Base-by-base conservation (phyloP, 2,888 invertebrate genomes). In the Azorinus chamasolen region DNA sequence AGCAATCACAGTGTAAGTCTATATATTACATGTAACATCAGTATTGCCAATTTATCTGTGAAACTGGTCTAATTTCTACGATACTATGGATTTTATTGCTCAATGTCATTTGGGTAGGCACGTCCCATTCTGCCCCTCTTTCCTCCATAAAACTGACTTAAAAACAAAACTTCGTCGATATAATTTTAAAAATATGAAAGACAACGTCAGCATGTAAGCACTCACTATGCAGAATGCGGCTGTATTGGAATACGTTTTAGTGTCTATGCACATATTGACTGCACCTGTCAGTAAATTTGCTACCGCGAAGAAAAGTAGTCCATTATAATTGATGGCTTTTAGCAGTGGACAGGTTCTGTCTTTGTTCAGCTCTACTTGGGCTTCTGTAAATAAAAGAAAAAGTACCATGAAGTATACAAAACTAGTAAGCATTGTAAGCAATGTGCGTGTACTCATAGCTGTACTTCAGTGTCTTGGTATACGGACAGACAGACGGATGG, bases 251-350 rank as follows among this genome's bases (percentile, higher is more conserved):
- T 80, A 59, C 5, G 65, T 66, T 10, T 89, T 63, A 2, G 97
- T 96, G 73, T 94, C 94, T 16, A 96, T 93, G 10, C 94, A 92
- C 87, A 97, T 94, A 93, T 98, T 98, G 4, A 97, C 94, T 3
- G 95, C 89, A 6, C 98, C 98, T 0, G 98, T 98, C 16, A 96
- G 90, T 41, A 98, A 83, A 94, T 98, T 98, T 1, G 96, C 95
- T 12, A 96, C 79, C 51, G 98, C 93, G 91, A 98, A 98, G 92
- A 96, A 96, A 12, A 95, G 90, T 37, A 98, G 93, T 0, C 97
- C 97, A 93, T 97, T 97, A 77, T 95, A 95, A 93, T 97, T 97
- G 37, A 97, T 94, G 20, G 95, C 95, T 83, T 95, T 94, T 58
- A 96, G 94, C 75, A 96, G 77, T 59, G 79, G 20, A 32, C 66